Conservation (phyloP, 2,113 vertebrate species). For the Accipiter virgatus region DNA sequence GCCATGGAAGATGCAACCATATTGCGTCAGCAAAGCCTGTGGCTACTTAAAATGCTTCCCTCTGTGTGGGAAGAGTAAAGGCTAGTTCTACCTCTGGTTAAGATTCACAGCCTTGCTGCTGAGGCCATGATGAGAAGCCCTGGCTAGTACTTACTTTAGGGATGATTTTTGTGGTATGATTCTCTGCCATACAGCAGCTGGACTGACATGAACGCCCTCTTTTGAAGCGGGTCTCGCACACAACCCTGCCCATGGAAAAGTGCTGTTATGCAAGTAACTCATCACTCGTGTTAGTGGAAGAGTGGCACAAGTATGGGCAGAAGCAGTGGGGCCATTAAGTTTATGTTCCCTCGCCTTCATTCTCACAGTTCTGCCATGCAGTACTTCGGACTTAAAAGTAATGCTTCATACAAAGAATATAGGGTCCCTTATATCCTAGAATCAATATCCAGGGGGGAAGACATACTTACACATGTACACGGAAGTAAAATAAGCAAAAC, state of each 20-base stretch:
- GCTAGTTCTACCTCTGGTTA: not conserved
- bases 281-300: accelerated
- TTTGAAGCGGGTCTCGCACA: not conserved
- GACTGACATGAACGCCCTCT: not conserved
- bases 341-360: not conserved
- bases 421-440: not conserved
- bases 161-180: not conserved
- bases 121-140: not conserved
- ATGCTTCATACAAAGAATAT: not conserved
- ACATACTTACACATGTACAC: not conserved
- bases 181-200: not conserved
- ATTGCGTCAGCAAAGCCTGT: not conserved
- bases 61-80: not conserved
- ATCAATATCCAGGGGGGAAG: not conserved
- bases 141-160: not conserved
- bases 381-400: not conserved
- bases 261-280: not conserved
- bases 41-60: not conserved
- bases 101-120: not conserved
- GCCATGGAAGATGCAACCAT: not conserved
- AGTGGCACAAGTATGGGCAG: not conserved
- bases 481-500: not conserved
- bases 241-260: accelerated
- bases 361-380: not conserved
- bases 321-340: not conserved